phyloP scores from a whole-genome alignment of 1,140 invertebrate genomes.

The Zaprionus davidi region DNA sequence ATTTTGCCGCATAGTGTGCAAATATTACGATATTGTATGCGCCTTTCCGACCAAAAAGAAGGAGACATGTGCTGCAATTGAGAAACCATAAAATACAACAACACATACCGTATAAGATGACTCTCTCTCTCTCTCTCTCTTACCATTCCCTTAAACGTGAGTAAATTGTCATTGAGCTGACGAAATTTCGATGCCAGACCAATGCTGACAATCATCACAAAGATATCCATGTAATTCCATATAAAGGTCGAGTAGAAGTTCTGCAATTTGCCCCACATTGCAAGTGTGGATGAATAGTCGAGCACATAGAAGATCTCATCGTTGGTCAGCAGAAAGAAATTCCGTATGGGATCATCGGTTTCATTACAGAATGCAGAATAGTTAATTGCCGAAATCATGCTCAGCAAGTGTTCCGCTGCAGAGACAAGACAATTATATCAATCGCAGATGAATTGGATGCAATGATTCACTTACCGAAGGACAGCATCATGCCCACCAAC shows the following conservation, averaged over 20 bases:
- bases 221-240: constrained; percentile 82
- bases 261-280: constrained; percentile 68
- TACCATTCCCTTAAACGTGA: constrained; percentile 79
- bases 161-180: constrained; percentile 75
- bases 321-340: constrained; percentile 69
- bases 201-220: constrained; percentile 82
- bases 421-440: not conserved
- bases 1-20: constrained; percentile 74
- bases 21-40: constrained; percentile 77
- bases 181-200: constrained; percentile 69
- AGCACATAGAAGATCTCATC: constrained; percentile 70
- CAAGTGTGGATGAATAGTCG: constrained; percentile 58
- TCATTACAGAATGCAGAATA: constrained; percentile 64
- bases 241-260: constrained; percentile 76
- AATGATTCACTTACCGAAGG: constrained; percentile 54
- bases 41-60: constrained; percentile 70
- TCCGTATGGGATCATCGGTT: constrained; percentile 69
- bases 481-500: constrained; percentile 75
- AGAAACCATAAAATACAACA: not conserved
- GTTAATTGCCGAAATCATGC: constrained; percentile 68
- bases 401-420: constrained; percentile 74
- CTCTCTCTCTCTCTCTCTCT: not conserved
- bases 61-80: constrained; percentile 64
- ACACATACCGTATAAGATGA: no score
- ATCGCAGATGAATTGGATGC: not conserved